Base-by-base conservation (phyloP, 1,140 invertebrate genomes). In the Yoshiicerus persimilis region DNA sequence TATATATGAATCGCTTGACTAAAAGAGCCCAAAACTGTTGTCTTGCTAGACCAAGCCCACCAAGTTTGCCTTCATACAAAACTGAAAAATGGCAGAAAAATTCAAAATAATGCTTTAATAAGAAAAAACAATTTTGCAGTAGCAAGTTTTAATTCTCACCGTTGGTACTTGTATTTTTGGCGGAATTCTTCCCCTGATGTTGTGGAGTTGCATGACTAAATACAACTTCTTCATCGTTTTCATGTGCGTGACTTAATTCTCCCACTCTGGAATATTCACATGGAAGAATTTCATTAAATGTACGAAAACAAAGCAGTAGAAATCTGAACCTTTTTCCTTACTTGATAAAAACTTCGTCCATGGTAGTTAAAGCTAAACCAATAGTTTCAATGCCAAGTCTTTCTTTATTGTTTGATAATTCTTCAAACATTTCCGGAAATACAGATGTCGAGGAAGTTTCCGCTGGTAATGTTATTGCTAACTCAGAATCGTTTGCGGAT, bases 291-390 rank as follows among this genome's bases (percentile, higher is more conserved):
- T 13, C 6, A 1, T 39, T 13, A 39, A 39, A 39, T 11, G 13
- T 8, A 39, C 38, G 9, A 3, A 39, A 39, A 3, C 9, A 11
- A 11, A 39, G 9, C 38, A 11, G 6, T 39, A 11, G 9, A 0
- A 23, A 13, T 66, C 27, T 66, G 8, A 32, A 13, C 25, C 27
- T 4, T 38, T 25, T 39, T 39, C n/a, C 77, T 5, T 34, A 75
- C 85, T 86, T 64, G 5, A 90, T 32, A 84, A 91, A 91, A 25
- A 91, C 90, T 89, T 91, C 91, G 34, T 91, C 90, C 90, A 91
- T 90, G 2, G 91, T 91, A 10, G 91, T 90, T 4, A 91, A 41
- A 8, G 91, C 88, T 0, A 91, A 39, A 6, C 90, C 90, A 32
- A 91, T 87, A 13, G 88, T 87, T 77, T 88, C 77, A 75, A 91